Evolutionary conservation across 2,888 invertebrate species (phyloP).

Genomic region (Diadegma fenestrale): DNA sequence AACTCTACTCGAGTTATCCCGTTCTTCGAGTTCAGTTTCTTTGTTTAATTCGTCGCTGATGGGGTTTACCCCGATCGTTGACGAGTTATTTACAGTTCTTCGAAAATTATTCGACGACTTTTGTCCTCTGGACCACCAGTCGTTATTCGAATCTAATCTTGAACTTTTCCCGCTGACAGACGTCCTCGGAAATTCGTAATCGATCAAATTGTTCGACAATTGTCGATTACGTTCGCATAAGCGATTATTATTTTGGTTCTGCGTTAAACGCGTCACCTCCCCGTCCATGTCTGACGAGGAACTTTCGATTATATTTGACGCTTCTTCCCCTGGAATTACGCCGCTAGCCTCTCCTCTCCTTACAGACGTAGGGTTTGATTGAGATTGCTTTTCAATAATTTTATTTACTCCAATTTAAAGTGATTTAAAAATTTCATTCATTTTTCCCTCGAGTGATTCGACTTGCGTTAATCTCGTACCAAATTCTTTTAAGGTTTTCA

Average conservation of each 20-base stretch:
- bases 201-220: slow-evolving; percentile 1
- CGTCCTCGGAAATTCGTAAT: background rate
- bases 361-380: slow-evolving; percentile 1
- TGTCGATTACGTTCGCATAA: background rate
- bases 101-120: background rate
- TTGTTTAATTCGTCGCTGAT: background rate
- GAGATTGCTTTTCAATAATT: background rate
- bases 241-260: background rate
- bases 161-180: background rate
- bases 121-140: background rate
- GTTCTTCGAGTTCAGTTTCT: background rate
- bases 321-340: background rate
- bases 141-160: background rate
- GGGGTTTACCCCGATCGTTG: background rate
- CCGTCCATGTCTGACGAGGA: background rate
- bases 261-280: background rate
- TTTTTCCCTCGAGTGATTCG: background rate
- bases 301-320: background rate
- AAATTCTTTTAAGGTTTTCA: background rate
- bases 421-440: background rate
- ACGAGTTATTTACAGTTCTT: background rate
- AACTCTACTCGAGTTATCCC: background rate
- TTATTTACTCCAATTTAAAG: background rate
- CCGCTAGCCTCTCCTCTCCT: background rate
- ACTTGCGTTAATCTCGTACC: background rate